Percentiles rank a stretch among this genome's conserved stretches.
Evolutionary conservation across 1,140 invertebrate species (phyloP).

Genomic region (Acromyrmex charruanus): DNA sequence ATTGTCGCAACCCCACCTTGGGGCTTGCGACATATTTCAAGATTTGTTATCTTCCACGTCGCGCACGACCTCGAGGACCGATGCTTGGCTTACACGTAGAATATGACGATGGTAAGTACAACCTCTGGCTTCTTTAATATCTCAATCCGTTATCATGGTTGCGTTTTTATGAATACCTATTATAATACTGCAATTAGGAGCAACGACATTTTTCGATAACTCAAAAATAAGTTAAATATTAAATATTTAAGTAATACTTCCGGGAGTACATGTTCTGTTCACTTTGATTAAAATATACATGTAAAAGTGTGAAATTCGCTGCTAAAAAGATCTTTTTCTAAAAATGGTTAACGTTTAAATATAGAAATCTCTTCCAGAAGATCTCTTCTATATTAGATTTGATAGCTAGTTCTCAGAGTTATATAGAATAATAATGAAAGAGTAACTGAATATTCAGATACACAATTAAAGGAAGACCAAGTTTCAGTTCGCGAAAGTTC

Average conservation of each 20-base stretch:
- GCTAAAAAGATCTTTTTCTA: neutral
- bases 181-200: too few species aligned
- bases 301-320: neutral
- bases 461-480: neutral
- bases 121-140: conserved; percentile 28
- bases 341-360: neutral
- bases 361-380: neutral
- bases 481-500: neutral
- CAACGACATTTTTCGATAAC: neutral
- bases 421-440: conserved; percentile 15
- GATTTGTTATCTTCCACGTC: conserved; percentile 75
- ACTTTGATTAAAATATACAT: neutral
- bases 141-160: conserved; percentile 51
- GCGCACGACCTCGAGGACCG: conserved; percentile 58
- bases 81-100: conserved; percentile 56
- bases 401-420: neutral
- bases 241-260: neutral
- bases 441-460: neutral
- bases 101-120: conserved; percentile 31
- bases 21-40: conserved; percentile 74
- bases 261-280: neutral
- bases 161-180: neutral
- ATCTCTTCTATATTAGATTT: neutral
- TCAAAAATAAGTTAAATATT: neutral
- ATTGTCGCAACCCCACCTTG: conserved; percentile 68